Evolutionary conservation across 2,113 vertebrate species (phyloP), one percentile per base, ranked within the genome.

Genomic region (Mormyrus iriodes): DNA sequence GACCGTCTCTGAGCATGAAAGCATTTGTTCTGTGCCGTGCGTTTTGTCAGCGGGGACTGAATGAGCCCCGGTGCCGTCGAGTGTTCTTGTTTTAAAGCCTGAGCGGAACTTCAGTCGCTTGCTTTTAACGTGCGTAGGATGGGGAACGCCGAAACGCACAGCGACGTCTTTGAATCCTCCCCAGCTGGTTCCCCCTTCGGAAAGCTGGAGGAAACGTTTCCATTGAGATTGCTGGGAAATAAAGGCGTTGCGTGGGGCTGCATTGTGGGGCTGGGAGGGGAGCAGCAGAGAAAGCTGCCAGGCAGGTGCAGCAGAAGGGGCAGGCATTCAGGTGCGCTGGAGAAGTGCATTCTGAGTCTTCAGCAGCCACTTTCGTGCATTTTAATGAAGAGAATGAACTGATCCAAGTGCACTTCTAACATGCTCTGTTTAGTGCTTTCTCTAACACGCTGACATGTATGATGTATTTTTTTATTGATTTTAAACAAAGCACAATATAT

Each of bases 41-140:
- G 82, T 84, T 31, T 89, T 89, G 52, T 84, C 51, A 85, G 39
- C 21, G 42, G 79, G 51, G 82, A 83, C 58, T 65, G 79, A 89
- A 84, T 61, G 79, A n/a, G 76, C 83, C 39, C 42, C 79, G 58
- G 24, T 39, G 10, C 88, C 15, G 61, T 65, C 44, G 19, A 89
- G 44, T 52, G 87, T 19, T 69, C 85, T 91, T 90, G 88, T 90
- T 90, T 91, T 89, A 85, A 88, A 89, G 87, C 76, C 61, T n/a
- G 51, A 90, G 87, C 87, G 91, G 58, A 89, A 91, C 89, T 90
- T 92, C 51, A 35, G 89, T 90, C 88, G 89, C 91, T 91, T 93
- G 92, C 90, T 93, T 93, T 93, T 92, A 94, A 93, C 92, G 93
- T 93, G 93, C 93, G 93, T 90, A 85, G 92, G 91, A 91, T 92